Base-by-base conservation (phyloP, 2,888 invertebrate species). In the Lasioglossum vierecki region DNA sequence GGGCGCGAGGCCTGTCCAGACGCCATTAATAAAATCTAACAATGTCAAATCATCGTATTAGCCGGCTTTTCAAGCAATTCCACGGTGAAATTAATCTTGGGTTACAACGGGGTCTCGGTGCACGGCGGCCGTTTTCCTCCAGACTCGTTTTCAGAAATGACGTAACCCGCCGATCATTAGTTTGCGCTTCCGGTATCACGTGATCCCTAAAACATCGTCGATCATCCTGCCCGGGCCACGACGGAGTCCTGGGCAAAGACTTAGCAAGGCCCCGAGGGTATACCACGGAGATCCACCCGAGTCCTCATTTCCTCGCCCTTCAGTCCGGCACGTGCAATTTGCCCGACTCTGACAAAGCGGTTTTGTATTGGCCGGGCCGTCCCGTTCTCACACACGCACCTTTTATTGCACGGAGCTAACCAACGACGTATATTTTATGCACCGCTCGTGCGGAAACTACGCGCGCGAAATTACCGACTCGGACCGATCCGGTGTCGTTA, bases 141-240 rank as follows among this genome's bases (percentile, higher is more conserved):
- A 13, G 82, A 76, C 30, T 74, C 30, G 39, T 86, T 89, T 89
- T 82, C 88, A 84, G 86, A 53, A 84, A 80, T 86, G 86, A 86
- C 89, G 89, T 89, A 89, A 89, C 84, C 83, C 75, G 72, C 26
- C 81, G 88, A 89, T 88, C 89, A 88, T 89, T 89, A 89, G 89
- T 81, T 81, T 71, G 81, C 82, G 88, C 89, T 89, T 89, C 89
- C 89, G 89, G 89, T 89, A 89, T 89, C 89, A 84, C 89, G 88
- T 89, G 88, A 89, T 89, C 89, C 89, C 86, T 89, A 89, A 89
- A 89, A 89, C 88, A 83, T 89, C 89, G 89, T 89, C 88, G 88
- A 89, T 89, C 89, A 89, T 89, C 77, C 89, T 82, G 82, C n/a
- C 88, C 81, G 84, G 82, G 41, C 77, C 44, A 66, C 35, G 44